Evolutionary conservation across 2,888 invertebrate genomes (phyloP).

Genomic region (Lochmaea capreae): DNA sequence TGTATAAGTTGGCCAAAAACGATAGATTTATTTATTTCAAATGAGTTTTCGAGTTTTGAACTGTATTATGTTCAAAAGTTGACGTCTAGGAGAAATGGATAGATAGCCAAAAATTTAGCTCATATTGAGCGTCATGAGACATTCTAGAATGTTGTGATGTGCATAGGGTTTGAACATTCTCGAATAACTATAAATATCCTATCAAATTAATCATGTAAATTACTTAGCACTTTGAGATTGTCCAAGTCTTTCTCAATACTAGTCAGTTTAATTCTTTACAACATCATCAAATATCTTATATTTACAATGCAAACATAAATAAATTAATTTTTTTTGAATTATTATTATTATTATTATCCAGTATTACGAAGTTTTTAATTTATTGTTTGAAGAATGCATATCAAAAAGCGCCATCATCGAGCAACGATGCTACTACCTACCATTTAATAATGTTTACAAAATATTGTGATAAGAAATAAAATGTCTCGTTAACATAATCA

Average conservation of each 20-base stretch:
- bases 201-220: constrained; percentile 48
- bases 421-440: constrained; percentile 22
- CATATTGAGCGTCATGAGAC: constrained; percentile 54
- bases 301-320: constrained; percentile 19
- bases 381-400: constrained; percentile 34
- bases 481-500: constrained; percentile 44
- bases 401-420: constrained; percentile 26
- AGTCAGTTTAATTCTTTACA: constrained; percentile 49
- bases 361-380: constrained; percentile 35
- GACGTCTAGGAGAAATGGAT: constrained; percentile 11
- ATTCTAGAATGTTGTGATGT: constrained; percentile 55
- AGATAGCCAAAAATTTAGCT: constrained; percentile 44
- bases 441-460: constrained; percentile 43
- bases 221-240: constrained; percentile 46
- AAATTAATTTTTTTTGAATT: constrained; percentile 26
- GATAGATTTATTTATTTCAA: constrained; percentile 27
- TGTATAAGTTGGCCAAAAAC: constrained; percentile 33
- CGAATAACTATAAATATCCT: constrained; percentile 47
- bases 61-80: constrained; percentile 22
- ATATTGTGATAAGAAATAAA: constrained; percentile 51
- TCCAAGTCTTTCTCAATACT: constrained; percentile 48
- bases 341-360: constrained; percentile 30
- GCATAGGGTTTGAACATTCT: constrained; percentile 37
- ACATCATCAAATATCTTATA: constrained; percentile 13
- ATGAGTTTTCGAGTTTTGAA: constrained; percentile 18